phyloP scores from a whole-genome alignment of 2,113 vertebrate genomes.

The Haplochromis vanheusdeni region DNA sequence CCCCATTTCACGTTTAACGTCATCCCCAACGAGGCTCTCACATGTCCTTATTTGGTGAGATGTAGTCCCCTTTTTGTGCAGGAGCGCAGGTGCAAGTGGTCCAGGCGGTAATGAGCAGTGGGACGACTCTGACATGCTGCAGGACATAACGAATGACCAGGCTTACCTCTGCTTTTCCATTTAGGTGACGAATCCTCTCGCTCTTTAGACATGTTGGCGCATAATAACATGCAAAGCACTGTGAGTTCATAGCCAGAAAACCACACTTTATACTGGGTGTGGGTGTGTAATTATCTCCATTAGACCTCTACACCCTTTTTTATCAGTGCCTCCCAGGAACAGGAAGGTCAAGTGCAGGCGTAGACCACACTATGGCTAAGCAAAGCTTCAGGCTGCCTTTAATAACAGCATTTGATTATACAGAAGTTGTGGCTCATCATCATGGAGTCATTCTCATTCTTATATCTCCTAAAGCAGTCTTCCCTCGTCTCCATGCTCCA shows the following conservation, averaged over 20 bases:
- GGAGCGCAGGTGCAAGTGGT: constrained; percentile 53
- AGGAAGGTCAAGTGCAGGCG: constrained; percentile 30
- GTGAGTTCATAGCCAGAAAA: neutral
- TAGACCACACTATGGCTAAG: neutral
- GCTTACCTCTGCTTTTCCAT: neutral
- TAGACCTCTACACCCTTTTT: constrained; percentile 10
- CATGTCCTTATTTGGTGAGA: constrained; percentile 54
- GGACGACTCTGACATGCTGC: neutral
- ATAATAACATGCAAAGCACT: neutral
- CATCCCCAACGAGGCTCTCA: constrained; percentile 8
- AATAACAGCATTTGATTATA: neutral
- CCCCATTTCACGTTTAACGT: constrained; percentile 14
- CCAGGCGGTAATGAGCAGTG: constrained; percentile 22
- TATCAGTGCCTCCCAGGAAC: constrained; percentile 34
- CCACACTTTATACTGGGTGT: neutral
- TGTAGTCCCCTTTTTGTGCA: neutral
- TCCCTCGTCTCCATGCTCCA: neutral
- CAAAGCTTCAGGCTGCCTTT: neutral
- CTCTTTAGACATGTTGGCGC: neutral
- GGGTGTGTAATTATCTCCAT: constrained; percentile 23
- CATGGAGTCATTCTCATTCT: neutral
- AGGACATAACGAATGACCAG: constrained; percentile 13
- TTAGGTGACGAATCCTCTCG: neutral
- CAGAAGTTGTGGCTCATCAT: neutral
- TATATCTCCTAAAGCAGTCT: neutral